Conservation (phyloP, 2,888 invertebrate species). For the Encarsia formosa region DNA sequence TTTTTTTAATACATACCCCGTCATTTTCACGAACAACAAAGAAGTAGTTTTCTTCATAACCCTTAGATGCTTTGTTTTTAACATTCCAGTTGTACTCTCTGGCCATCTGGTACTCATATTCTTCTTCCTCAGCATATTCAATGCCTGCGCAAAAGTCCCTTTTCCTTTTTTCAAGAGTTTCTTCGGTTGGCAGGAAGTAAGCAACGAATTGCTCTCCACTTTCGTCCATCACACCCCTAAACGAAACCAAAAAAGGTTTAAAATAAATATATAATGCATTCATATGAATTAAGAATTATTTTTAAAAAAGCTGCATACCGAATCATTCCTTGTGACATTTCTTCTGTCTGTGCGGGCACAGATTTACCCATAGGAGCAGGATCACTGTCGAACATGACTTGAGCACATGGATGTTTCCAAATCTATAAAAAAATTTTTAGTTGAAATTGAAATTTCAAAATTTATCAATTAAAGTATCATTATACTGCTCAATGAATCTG, state of each 20-base stretch:
- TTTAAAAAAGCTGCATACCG: conserved; percentile 56
- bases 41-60: conserved; percentile 97
- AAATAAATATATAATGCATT: too few relatives aligned
- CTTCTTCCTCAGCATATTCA: conserved; percentile 83
- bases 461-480: too few relatives aligned
- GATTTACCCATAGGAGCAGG: conserved; percentile 88
- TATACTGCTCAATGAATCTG: neutral
- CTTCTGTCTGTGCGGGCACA: conserved; percentile 85
- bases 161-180: conserved; percentile 84
- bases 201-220: conserved; percentile 99
- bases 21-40: conserved; percentile 87
- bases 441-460: too few relatives aligned
- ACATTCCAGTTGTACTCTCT: conserved; percentile 99
- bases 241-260: too few relatives aligned
- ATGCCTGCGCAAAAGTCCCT: conserved; percentile 72
- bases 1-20: conserved; percentile 53
- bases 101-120: conserved; percentile 96
- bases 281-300: too few relatives aligned
- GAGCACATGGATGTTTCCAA: conserved; percentile 95
- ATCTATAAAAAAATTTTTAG: too few relatives aligned
- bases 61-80: conserved; percentile 91
- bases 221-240: conserved; percentile 95
- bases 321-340: conserved; percentile 99
- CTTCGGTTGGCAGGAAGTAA: conserved; percentile 93
- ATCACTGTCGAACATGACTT: conserved; percentile 97